Base-by-base conservation (phyloP, 1,140 invertebrate genomes). In the Vanessa atalanta region DNA sequence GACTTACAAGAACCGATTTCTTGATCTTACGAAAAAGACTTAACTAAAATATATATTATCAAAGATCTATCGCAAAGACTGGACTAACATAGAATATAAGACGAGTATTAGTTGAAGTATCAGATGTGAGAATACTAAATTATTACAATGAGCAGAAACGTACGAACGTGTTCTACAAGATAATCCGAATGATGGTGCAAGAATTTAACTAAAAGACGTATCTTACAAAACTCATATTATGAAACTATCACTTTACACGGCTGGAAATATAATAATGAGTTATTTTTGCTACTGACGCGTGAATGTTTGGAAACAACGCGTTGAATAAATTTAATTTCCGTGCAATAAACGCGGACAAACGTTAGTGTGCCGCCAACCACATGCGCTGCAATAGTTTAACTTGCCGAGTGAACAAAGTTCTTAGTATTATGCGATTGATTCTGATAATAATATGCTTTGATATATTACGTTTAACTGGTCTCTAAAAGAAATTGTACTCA, bases 211-310 rank as follows among this genome's bases (percentile, higher is more conserved):
- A 43, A 20, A 50, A 65, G 65, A 73, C 47, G 57, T 55, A 73
- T 64, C 47, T 73, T 69, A 73, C 72, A 68, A 73, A 73, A 73
- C 26, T 48, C 50, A 57, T 43, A 73, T 68, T 73, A 69, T 76
- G 82, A 81, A 82, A 83, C 51, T 14, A 75, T 81, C 79, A 83
- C 73, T 43, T 43, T 43, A 78, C 75, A 72, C 74, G 37, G 61
- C 76, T 66, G 63, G 72, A 53, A 71, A 70, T 73, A 72, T 72
- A 73, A 72, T 72, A 57, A 66, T 66, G 61, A 68, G 61, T 72
- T 79, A 79, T 77, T 79, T 81, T 76, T 47, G 79, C 68, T 73
- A 75, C 72, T 72, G 57, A 79, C 74, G 68, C 74, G 73, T 69
- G 66, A 77, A 65, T 67, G 66, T 68, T 15, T 68, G 71, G 65